phyloP scores from a whole-genome alignment of 2,797 vertebrate species.

The Pseudochirops cupreus region DNA sequence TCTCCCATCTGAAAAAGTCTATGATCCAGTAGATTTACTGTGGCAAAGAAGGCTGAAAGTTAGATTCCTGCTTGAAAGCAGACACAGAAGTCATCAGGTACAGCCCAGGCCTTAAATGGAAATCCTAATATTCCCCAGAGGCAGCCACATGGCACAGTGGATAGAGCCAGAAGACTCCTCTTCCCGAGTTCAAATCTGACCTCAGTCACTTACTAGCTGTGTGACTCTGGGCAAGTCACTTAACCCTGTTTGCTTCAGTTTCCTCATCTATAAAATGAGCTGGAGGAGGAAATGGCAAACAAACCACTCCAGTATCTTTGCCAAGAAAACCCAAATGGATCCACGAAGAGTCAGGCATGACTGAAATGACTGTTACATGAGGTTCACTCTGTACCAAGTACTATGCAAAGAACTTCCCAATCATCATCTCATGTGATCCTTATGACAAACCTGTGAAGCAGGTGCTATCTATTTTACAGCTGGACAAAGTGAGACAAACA shows the following conservation, averaged over 20 bases:
- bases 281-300: background rate
- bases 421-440: background rate
- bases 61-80: background rate
- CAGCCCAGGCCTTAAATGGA: background rate
- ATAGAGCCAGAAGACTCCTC: background rate
- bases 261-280: background rate
- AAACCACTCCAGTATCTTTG: too few relatives aligned
- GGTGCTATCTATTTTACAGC: background rate
- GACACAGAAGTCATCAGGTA: background rate
- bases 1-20: background rate
- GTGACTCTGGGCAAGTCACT: background rate
- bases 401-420: background rate
- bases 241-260: background rate
- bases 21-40: background rate
- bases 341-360: too few relatives aligned
- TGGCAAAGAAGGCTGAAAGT: background rate
- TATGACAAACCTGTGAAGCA: background rate
- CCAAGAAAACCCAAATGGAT: too few relatives aligned
- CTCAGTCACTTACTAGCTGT: background rate
- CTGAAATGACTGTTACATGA: too few relatives aligned
- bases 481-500: background rate
- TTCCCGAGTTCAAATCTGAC: background rate
- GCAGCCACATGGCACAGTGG: background rate
- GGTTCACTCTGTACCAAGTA: too few relatives aligned
- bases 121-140: background rate